Conservation (phyloP, 2,113 vertebrate species). For the Girardinichthys multiradiatus region DNA sequence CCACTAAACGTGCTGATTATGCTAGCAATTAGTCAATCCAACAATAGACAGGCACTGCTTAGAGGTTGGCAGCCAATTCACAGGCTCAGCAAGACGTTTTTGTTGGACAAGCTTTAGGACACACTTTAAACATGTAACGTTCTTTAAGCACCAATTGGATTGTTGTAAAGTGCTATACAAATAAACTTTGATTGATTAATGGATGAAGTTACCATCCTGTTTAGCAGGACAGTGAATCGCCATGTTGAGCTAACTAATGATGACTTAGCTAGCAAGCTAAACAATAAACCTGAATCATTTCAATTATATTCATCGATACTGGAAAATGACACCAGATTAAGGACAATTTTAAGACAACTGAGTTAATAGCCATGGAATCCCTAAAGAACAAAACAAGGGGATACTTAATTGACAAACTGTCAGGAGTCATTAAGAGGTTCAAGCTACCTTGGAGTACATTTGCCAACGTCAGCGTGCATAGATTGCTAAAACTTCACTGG, state of each 20-base stretch:
- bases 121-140: too few species aligned
- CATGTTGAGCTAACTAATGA: slow-evolving; percentile 16
- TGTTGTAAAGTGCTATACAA: too few species aligned
- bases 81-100: slow-evolving; percentile 15
- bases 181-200: too few species aligned
- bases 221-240: slow-evolving; percentile 33
- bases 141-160: too few species aligned
- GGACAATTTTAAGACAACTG: slow-evolving; percentile 16
- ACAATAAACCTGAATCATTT: slow-evolving; percentile 28
- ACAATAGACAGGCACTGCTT: neutral
- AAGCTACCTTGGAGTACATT: neutral
- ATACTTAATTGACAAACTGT: slow-evolving; percentile 18
- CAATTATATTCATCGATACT: neutral
- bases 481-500: neutral
- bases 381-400: slow-evolving; percentile 13
- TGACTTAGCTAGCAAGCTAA: slow-evolving; percentile 5
- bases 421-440: neutral
- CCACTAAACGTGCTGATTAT: neutral
- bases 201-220: slow-evolving; percentile 37
- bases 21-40: neutral
- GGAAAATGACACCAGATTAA: slow-evolving; percentile 13
- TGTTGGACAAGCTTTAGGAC: too few species aligned
- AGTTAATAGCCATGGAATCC: slow-evolving; percentile 14
- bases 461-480: neutral
- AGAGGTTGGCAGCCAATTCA: slow-evolving; percentile 7